These are phyloP conservation scores for Erithacus rubecula DNA, from an alignment of 2,797 vertebrate genomes.

Conservation along the genomic window DNA sequence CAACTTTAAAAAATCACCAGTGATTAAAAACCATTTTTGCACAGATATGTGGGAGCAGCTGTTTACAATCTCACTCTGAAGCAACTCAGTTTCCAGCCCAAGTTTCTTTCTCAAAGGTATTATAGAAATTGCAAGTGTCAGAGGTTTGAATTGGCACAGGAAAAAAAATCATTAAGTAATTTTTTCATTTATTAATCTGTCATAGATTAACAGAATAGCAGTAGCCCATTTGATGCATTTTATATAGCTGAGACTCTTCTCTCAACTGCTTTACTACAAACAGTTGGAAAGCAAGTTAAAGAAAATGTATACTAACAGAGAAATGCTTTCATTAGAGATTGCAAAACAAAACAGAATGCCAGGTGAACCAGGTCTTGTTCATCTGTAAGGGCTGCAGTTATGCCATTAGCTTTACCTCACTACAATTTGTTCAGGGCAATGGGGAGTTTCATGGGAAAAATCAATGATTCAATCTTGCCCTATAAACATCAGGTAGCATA, in stretches of 20 bases:
- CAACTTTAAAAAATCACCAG: not conserved
- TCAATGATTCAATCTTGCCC: constrained; percentile 4
- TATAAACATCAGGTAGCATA: not conserved
- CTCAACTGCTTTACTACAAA: not conserved
- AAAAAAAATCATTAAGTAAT: not conserved
- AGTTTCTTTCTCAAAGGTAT: not conserved
- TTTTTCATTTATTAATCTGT: not conserved
- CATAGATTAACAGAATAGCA: not conserved
- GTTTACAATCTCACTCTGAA: not conserved
- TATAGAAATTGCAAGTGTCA: not conserved
- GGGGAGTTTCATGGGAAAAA: constrained; percentile 1
- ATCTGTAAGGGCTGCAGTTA: not conserved
- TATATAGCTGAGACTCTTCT: not conserved
- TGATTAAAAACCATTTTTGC: not conserved
- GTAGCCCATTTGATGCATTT: not conserved
- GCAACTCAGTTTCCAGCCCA: not conserved
- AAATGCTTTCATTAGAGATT: not conserved
- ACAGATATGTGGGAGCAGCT: not conserved
- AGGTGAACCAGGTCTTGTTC: not conserved
- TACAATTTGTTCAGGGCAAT: not conserved
- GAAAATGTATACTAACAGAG: not conserved
- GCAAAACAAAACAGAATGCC: not conserved
- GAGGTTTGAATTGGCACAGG: not conserved
- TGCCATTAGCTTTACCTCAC: not conserved
- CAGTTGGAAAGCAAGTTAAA: not conserved